phyloP scores from a whole-genome alignment of 2,888 invertebrate species.

The Dysmachus trigonus region DNA sequence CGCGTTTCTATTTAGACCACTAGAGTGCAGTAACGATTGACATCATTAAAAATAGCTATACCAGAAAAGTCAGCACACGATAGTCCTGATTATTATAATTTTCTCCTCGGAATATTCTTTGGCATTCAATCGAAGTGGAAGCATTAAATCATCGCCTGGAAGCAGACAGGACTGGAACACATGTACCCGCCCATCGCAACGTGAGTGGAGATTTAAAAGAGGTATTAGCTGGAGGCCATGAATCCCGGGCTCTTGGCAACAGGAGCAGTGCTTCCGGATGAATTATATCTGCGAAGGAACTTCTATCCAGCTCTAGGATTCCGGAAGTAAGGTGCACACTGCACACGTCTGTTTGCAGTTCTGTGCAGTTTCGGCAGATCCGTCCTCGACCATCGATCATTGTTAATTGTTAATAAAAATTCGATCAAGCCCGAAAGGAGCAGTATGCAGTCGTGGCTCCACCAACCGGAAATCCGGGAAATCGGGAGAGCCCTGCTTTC shows the following conservation, averaged over 20 bases:
- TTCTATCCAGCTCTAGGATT: background rate
- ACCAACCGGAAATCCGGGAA: background rate
- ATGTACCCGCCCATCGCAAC: background rate
- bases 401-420: constrained; percentile 33
- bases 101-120: background rate
- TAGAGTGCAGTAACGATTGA: too few relatives aligned
- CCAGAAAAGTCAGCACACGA: background rate
- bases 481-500: background rate
- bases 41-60: background rate
- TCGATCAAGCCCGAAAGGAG: background rate
- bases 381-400: constrained; percentile 6
- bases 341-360: background rate
- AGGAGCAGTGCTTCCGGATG: background rate
- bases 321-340: background rate
- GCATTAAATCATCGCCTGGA: constrained; percentile 9
- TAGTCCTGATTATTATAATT: background rate
- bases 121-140: background rate
- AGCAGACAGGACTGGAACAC: constrained; percentile 12
- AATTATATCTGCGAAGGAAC: constrained; percentile 2
- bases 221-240: background rate
- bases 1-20: too few relatives aligned
- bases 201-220: constrained; percentile 23
- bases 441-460: background rate
- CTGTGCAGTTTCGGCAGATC: background rate
- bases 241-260: background rate